phyloP scores from a whole-genome alignment of 1,140 invertebrate genomes.

The Microplitis demolitor region DNA sequence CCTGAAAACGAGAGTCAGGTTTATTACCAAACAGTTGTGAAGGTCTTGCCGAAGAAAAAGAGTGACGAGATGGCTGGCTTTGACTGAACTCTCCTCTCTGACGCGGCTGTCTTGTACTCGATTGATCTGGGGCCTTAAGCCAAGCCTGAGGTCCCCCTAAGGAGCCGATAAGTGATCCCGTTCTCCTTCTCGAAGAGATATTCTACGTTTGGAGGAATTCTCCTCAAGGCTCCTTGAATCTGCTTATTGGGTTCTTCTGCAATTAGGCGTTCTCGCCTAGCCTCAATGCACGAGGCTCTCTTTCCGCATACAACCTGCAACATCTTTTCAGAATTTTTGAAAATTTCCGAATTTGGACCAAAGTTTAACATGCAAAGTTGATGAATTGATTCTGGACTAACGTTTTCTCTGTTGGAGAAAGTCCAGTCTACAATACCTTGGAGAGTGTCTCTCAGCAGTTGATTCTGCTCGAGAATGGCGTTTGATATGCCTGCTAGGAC shows the following conservation, averaged over 20 bases:
- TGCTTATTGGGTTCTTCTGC: slow-evolving; percentile 27
- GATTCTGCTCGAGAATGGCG: slow-evolving; percentile 14
- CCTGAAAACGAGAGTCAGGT: too few species aligned
- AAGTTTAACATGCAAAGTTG: not conserved
- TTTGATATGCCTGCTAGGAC: slow-evolving; percentile 4
- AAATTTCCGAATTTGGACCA: not conserved
- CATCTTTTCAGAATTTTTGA: slow-evolving; percentile 25
- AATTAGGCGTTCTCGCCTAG: slow-evolving; percentile 34
- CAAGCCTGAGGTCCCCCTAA: slow-evolving; percentile 35
- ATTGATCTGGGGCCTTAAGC: slow-evolving; percentile 24
- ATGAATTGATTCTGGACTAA: not conserved
- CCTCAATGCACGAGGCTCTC: slow-evolving; percentile 39
- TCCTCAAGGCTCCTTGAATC: slow-evolving; percentile 27
- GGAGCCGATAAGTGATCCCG: slow-evolving; percentile 35
- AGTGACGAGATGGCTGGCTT: too few species aligned
- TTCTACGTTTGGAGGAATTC: slow-evolving; percentile 32
- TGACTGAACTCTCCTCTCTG: too few species aligned
- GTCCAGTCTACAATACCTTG: not conserved
- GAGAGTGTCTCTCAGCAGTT: not conserved
- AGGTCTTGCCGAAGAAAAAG: too few species aligned
- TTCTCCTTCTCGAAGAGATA: slow-evolving; percentile 34
- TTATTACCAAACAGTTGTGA: too few species aligned
- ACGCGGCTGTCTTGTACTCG: too few species aligned
- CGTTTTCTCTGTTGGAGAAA: not conserved
- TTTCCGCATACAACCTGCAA: slow-evolving; percentile 41